Evolutionary conservation across 2,797 vertebrate genomes (phyloP).

Genomic region (Rhinella marina): DNA sequence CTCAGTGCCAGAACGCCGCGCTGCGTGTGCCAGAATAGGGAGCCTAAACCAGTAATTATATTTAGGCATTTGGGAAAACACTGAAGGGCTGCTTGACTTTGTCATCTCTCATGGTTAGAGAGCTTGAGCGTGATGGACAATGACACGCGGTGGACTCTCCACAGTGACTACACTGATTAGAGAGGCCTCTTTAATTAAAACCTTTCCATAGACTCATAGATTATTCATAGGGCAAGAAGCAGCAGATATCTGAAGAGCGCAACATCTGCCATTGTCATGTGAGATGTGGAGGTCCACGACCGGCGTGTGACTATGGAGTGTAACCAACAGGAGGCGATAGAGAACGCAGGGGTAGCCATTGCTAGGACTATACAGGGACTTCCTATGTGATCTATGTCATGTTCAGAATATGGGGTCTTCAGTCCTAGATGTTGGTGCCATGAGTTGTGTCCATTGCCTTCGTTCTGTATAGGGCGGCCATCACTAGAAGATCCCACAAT

Average conservation of each 20-base stretch:
- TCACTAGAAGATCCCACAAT: background rate
- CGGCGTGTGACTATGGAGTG: too few relatives aligned
- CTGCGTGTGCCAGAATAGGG: background rate
- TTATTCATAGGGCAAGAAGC: constrained; percentile 49
- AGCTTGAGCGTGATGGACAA: background rate
- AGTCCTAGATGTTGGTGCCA: background rate
- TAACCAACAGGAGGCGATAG: too few relatives aligned
- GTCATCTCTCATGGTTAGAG: background rate
- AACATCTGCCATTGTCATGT: background rate
- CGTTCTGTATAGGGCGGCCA: background rate
- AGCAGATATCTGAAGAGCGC: constrained; percentile 62
- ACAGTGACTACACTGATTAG: background rate
- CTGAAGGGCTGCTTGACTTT: background rate
- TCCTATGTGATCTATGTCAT: too few relatives aligned
- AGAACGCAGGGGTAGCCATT: too few relatives aligned
- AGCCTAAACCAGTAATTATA: background rate
- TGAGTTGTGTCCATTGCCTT: background rate
- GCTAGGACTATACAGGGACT: too few relatives aligned
- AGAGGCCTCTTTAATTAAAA: constrained; percentile 59
- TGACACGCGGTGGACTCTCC: background rate
- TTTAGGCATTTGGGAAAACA: constrained; percentile 14
- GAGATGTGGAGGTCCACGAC: background rate
- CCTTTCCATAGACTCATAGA: constrained; percentile 52
- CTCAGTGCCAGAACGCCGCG: background rate
- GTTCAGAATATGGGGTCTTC: too few relatives aligned